A percentile compares a stretch with the other conserved stretches of the same genome.
Evolutionary conservation across 2,888 invertebrate genomes (phyloP).

Genomic region (Dasysyrphus tricinctus): DNA sequence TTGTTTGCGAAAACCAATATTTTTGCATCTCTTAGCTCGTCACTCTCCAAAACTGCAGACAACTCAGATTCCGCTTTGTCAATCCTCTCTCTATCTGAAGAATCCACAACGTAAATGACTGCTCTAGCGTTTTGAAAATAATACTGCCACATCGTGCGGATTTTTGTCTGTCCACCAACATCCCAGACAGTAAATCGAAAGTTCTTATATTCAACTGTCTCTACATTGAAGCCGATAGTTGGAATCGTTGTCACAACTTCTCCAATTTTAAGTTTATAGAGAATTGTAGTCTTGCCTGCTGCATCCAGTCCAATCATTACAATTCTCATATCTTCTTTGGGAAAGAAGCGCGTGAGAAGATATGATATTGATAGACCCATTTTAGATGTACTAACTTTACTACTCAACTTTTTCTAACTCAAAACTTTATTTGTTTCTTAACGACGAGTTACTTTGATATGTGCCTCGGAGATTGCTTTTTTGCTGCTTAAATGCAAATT

Average conservation of each 20-base stretch:
- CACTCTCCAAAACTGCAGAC: conserved; percentile 77
- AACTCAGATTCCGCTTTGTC: conserved; percentile 77
- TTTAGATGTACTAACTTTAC: neutral
- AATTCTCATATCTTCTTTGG: conserved; percentile 78
- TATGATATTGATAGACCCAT: conserved; percentile 78
- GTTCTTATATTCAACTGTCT: conserved; percentile 80
- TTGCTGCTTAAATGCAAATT: conserved; percentile 41
- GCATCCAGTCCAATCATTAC: conserved; percentile 80
- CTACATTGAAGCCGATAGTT: conserved; percentile 81
- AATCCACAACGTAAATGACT: conserved; percentile 80
- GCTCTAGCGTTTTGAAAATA: conserved; percentile 79
- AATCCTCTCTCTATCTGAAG: conserved; percentile 77
- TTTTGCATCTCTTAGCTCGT: conserved; percentile 77
- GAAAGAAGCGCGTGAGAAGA: conserved; percentile 77
- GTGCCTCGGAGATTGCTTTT: neutral
- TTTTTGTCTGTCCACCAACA: conserved; percentile 79
- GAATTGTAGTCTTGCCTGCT: conserved; percentile 81
- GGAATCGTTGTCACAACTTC: conserved; percentile 79
- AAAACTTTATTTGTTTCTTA: neutral
- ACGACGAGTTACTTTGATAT: conserved; percentile 10
- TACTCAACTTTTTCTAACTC: neutral
- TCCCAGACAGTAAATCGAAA: conserved; percentile 80
- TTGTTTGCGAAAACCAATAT: conserved; percentile 80
- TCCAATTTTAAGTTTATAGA: conserved; percentile 79
- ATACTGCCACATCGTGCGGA: conserved; percentile 80